Base-by-base conservation (phyloP, 2,113 vertebrate genomes). In the Thalassarche chlororhynchos region DNA sequence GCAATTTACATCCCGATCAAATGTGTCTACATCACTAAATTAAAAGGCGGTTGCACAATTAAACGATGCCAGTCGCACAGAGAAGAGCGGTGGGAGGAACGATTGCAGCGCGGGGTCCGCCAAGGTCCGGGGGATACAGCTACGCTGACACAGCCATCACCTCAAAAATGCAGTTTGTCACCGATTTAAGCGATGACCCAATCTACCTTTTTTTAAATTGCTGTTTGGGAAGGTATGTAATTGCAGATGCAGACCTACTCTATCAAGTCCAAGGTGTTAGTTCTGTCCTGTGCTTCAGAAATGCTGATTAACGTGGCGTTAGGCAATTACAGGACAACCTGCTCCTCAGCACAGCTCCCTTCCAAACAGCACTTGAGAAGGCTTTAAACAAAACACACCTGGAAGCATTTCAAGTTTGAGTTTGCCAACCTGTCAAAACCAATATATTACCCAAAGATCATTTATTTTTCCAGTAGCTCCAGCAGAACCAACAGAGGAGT, bases 251-350 rank as follows among this genome's bases (percentile, higher is more conserved):
- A 36, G 40, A 32, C 28, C 58, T 52, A 8, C 46, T 44, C 40
- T 9, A 5, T 23, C 12, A 24, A 38, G 17, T 42, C 71, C 71
- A 52, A 38, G 71, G 32, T 7, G 14, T n/a, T 17, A 2, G 15
- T 1, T 0, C 34, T 2, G 42, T 4, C 49, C 85, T 0, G 10
- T 8, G 78, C 64, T 66, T 44, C 17, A 12, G 60, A 8, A 81
- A 74, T 0, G 10, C 6, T 4, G 34, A 21, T 9, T 12, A 49
- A n/a, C 0, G 1, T 0, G 4, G 65, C 38, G 8, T 0, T 2
- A 7, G 71, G 57, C 62, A 18, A 12, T 1, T 26, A 40, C 2
- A 62, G 2, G 46, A 54, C 62, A 54, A 31, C 55, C 54, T 1
- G 32, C 71, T 90, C 29, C 62, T 58, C 85, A 17, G 62, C 60